Conservation (phyloP, 2,888 invertebrate genomes). For the Cantharis rufa region DNA sequence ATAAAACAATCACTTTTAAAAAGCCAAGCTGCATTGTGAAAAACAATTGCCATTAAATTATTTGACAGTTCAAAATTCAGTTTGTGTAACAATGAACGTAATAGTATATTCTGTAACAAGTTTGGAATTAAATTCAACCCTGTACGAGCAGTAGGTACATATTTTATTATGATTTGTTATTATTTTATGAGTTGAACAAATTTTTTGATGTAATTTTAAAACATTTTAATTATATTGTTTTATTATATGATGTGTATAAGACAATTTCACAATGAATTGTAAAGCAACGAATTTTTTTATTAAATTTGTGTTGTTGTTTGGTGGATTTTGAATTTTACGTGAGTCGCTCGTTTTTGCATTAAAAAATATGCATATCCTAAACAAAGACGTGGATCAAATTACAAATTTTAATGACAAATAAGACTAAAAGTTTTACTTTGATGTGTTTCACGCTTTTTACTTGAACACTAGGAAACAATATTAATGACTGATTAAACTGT, state of each 20-base stretch:
- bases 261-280: constrained; percentile 34
- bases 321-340: constrained; percentile 10
- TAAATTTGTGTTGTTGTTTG: constrained; percentile 4
- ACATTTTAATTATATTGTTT: neutral
- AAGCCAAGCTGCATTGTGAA: too few species aligned
- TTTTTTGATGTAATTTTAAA: neutral
- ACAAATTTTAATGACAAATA: neutral
- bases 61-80: too few species aligned
- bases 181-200: neutral
- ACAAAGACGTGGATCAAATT: neutral
- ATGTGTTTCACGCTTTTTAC: neutral
- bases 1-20: too few species aligned
- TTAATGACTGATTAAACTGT: constrained; percentile 19
- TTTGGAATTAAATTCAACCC: too few species aligned
- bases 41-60: too few species aligned
- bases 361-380: neutral
- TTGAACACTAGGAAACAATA: neutral
- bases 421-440: neutral
- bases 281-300: constrained; percentile 34
- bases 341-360: constrained; percentile 14
- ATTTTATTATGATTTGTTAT: neutral
- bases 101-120: too few species aligned
- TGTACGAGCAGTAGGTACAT: neutral
- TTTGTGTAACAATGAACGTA: too few species aligned
- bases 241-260: neutral